Conservation (phyloP, 2,888 invertebrate species). For the Chrysolina oricalcia region DNA sequence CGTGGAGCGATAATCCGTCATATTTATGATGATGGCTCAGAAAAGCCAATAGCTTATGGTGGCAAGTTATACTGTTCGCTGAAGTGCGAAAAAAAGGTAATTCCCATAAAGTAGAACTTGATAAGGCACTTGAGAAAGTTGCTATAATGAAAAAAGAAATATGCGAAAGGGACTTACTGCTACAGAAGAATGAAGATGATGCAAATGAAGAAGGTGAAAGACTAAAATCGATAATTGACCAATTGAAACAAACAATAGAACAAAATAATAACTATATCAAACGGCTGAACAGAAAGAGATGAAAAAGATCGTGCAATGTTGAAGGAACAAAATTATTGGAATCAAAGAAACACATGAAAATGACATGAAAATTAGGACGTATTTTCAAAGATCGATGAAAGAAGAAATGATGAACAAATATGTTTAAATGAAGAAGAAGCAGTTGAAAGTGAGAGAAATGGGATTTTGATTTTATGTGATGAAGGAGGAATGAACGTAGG, state of each 20-base stretch:
- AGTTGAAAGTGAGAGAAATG: not conserved
- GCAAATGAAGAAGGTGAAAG: conserved; percentile 5
- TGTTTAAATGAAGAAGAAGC: not conserved
- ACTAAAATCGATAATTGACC: conserved; percentile 4
- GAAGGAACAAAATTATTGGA: not conserved
- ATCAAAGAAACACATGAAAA: conserved; percentile 1
- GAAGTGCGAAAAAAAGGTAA: not conserved
- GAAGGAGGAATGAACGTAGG: not conserved
- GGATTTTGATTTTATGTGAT: not conserved
- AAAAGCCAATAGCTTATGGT: too few species aligned
- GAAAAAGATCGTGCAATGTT: conserved; percentile 8
- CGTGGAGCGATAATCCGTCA: too few species aligned
- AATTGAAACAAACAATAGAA: conserved; percentile 19
- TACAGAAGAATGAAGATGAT: conserved; percentile 9
- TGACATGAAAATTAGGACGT: conserved; percentile 1
- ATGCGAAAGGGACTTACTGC: not conserved
- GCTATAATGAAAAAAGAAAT: not conserved
- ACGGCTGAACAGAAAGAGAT: conserved; percentile 4
- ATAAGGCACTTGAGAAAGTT: not conserved
- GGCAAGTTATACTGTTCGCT: not conserved
- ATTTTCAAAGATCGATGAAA: not conserved
- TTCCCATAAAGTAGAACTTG: not conserved
- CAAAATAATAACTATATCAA: not conserved
- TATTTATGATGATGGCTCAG: too few species aligned
- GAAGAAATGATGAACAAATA: not conserved